Conservation (phyloP, 1,140 invertebrate genomes). For the Conopomorpha cramerella region DNA sequence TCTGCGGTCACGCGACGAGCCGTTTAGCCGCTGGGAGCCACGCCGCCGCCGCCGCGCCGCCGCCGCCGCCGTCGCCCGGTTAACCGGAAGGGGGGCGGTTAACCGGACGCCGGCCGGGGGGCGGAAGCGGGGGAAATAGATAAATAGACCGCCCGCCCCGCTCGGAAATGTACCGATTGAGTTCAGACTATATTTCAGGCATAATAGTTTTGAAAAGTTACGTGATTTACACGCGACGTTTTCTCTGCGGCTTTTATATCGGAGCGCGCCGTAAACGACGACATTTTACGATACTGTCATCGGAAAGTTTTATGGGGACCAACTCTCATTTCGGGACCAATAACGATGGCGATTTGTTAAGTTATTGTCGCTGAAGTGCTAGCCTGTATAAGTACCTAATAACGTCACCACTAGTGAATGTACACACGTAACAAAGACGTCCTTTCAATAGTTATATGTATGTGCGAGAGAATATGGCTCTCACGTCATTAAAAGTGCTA, state of each 20-base stretch:
- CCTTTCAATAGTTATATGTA: background rate
- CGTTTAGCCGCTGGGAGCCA: conserved; percentile 52
- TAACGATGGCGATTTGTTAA: conserved; percentile 19
- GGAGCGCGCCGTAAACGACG: conserved; percentile 25
- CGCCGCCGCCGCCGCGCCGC: conserved; percentile 43
- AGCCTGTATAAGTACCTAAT: conserved; percentile 7
- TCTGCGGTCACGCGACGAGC: conserved; percentile 59
- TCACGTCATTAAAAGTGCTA: background rate
- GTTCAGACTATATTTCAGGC: conserved; percentile 55
- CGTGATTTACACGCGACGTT: conserved; percentile 50
- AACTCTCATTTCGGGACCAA: conserved; percentile 24
- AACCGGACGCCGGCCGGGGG: conserved; percentile 53
- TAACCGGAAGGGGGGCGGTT: conserved; percentile 59
- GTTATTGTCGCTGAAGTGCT: conserved; percentile 8
- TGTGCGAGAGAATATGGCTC: background rate
- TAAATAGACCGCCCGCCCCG: conserved; percentile 56
- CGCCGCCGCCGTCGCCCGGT: conserved; percentile 47
- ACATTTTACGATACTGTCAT: conserved; percentile 30
- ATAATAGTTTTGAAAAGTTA: conserved; percentile 57
- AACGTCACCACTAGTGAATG: conserved; percentile 9
- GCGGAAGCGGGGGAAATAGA: conserved; percentile 58
- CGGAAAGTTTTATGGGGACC: conserved; percentile 26
- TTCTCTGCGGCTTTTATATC: conserved; percentile 43
- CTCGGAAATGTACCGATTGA: conserved; percentile 59
- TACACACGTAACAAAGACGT: background rate